Evolutionary conservation across 2,797 vertebrate genomes (phyloP).

Genomic region (Phataginus tetradactyla): DNA sequence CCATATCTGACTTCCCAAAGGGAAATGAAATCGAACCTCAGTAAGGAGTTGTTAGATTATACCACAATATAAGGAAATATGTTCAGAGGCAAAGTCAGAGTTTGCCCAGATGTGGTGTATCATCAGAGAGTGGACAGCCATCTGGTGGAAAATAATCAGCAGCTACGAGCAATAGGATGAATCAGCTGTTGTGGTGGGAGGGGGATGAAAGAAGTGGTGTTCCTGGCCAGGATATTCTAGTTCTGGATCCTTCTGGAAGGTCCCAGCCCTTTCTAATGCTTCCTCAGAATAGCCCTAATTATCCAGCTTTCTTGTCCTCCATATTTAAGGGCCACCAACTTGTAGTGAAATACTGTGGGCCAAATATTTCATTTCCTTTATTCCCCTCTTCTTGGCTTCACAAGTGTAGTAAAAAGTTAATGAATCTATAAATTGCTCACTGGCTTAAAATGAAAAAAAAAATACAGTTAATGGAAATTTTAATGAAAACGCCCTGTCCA

Average conservation of each 20-base stretch:
- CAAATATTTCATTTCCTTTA: slow-evolving; percentile 79
- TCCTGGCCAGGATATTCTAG: not conserved
- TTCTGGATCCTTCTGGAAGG: slow-evolving; percentile 6
- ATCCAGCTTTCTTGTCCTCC: not conserved
- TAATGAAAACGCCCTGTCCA: slow-evolving; percentile 69
- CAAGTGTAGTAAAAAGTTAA: slow-evolving; percentile 80
- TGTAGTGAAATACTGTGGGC: slow-evolving; percentile 43
- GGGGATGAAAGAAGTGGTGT: not conserved
- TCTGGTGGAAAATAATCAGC: not conserved
- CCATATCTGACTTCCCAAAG: not conserved
- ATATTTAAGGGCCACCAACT: slow-evolving; percentile 55
- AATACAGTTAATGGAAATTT: slow-evolving; percentile 81
- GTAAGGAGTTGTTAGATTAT: not conserved
- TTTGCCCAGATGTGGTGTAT: not conserved
- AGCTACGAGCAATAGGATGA: not conserved
- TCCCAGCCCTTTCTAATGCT: not conserved
- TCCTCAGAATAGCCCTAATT: not conserved
- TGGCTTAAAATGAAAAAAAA: slow-evolving; percentile 55
- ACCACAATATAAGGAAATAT: not conserved
- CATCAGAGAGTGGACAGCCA: not conserved
- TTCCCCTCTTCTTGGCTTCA: slow-evolving; percentile 70
- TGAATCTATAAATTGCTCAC: slow-evolving; percentile 81
- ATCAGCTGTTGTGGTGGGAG: not conserved
- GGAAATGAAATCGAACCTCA: not conserved
- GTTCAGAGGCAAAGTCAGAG: not conserved